A percentile compares a stretch with the other conserved stretches of the same genome.
These are phyloP conservation scores for Atherix ibis DNA, from an alignment of 2,888 invertebrate species.

Conservation along the genomic window DNA sequence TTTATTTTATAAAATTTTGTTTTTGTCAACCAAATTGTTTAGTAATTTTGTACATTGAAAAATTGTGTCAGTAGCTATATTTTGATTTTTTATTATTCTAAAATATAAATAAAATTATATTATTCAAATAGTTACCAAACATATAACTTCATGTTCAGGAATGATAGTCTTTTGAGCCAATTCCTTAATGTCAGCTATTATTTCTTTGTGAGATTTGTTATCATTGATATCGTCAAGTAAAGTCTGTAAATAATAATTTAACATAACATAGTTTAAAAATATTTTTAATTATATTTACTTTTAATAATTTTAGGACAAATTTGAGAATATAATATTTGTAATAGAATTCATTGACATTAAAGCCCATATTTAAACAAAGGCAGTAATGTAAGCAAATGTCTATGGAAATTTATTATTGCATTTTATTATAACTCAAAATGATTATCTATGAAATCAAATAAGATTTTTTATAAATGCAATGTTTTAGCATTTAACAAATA, in stretches of 20 bases:
- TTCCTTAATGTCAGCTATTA: constrained; percentile 72
- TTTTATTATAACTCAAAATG: constrained; percentile 8
- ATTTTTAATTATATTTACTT: constrained; percentile 1
- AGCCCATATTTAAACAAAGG: constrained; percentile 1
- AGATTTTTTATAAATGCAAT: not conserved
- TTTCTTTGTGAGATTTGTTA: constrained; percentile 70
- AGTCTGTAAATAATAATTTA: constrained; percentile 33
- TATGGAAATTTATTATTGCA: constrained; percentile 10
- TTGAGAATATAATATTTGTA: constrained; percentile 2
- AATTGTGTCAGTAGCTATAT: not conserved
- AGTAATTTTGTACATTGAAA: no score
- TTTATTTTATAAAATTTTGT: no score
- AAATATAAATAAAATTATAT: not conserved
- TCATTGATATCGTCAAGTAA: constrained; percentile 77
- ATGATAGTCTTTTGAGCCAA: constrained; percentile 68
- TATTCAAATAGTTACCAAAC: constrained; percentile 47
- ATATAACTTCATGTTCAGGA: constrained; percentile 79
- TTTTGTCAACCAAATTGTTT: no score
- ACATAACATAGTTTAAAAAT: no score
- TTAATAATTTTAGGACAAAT: constrained; percentile 1
- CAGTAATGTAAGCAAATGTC: constrained; percentile 11
- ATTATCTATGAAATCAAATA: constrained; percentile 3
- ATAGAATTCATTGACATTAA: constrained; percentile 10
- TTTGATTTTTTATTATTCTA: not conserved
- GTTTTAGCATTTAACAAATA: not conserved